Evolutionary conservation across 2,113 vertebrate genomes (phyloP), one percentile per base, ranked within the genome.

Genomic region (Calidris pygmaea): DNA sequence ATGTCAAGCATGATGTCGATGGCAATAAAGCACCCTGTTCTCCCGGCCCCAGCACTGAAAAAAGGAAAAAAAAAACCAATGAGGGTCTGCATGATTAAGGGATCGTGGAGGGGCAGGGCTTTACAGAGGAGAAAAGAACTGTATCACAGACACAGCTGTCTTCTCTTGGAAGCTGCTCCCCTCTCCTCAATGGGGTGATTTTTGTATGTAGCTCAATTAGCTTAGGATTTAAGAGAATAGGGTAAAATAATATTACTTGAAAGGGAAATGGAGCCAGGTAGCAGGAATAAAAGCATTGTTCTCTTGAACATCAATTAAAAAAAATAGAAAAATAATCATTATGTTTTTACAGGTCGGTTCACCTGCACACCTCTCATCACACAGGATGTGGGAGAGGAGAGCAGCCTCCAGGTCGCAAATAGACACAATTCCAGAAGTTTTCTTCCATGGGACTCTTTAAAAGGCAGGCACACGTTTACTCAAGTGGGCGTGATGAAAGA

Each of bases 1-100:
- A 99, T 99, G 98, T 99, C 99, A 34, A 99, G 98, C 99, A 99
- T 99, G 96, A 99, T 99, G 97, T 99, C 99, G 14, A 99, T 99
- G 32, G 99, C 99, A 14, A 99, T 99, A 87, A 99, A 99, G 75
- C 99, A 99, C 77, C 99, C 99, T 4, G 99, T 99, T 96, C 99
- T 98, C 39, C 99, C 99, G 0, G 99, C 99, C 19, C 99, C 99
- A 14, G 99, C 99, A 65, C 99, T 99, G 84, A 4, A 95, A 96
- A 67, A 87, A 70, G 39, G 41, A 7, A 47, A 66, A 18, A 10
- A 55, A 55, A 55, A 16, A 52, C 27, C 0, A 37, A 53, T 13
- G 13, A 89, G 50, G 34, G 10, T 12, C 43, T 63, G 71, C 0
- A 12, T 43, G 35, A 84, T 37, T 72, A 79, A 60, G 59, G 81